phyloP scores from a whole-genome alignment of 92 coral and sea anemone species.

The Virgularia gustaviana region DNA sequence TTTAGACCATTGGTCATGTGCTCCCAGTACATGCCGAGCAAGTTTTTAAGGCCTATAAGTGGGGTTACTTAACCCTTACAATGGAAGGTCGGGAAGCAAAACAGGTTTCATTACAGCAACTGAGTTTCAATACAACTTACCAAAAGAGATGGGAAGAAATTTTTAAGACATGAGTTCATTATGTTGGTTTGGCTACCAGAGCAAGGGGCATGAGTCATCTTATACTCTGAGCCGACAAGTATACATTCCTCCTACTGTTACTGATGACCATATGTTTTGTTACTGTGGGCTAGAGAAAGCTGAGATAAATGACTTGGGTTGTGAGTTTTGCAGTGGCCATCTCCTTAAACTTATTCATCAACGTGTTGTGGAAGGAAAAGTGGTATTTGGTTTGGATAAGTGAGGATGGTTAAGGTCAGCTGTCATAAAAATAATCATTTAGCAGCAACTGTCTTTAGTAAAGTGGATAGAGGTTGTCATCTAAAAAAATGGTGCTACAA shows the following conservation, averaged over 20 bases:
- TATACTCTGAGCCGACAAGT: slow-evolving; percentile 48
- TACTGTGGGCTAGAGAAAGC: slow-evolving; percentile 66
- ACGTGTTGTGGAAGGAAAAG: slow-evolving; percentile 38
- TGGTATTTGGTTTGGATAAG: slow-evolving; percentile 40
- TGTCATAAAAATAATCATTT: no score
- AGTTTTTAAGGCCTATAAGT: slow-evolving; percentile 46
- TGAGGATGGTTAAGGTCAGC: no score
- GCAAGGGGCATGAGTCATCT: slow-evolving; percentile 55
- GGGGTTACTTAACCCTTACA: slow-evolving; percentile 61
- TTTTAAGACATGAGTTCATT: slow-evolving; percentile 67
- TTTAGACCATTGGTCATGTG: slow-evolving; percentile 58
- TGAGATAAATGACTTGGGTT: slow-evolving; percentile 40
- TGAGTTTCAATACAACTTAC: slow-evolving; percentile 56
- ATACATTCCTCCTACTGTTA: slow-evolving; percentile 55
- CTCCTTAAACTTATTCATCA: slow-evolving; percentile 38
- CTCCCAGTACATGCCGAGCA: slow-evolving; percentile 55
- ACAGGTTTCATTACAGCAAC: slow-evolving; percentile 55
- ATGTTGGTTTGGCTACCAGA: slow-evolving; percentile 74
- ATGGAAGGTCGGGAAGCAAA: slow-evolving; percentile 69
- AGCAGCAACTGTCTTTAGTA: no score
- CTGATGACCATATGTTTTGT: slow-evolving; percentile 50
- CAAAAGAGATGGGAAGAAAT: slow-evolving; percentile 58
- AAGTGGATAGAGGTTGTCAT: no score
- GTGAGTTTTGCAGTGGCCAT: slow-evolving; percentile 52
- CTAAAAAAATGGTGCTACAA: no score